phyloP scores from a whole-genome alignment of 64 coral and sea anemone species.

The Pachyseris speciosa region DNA sequence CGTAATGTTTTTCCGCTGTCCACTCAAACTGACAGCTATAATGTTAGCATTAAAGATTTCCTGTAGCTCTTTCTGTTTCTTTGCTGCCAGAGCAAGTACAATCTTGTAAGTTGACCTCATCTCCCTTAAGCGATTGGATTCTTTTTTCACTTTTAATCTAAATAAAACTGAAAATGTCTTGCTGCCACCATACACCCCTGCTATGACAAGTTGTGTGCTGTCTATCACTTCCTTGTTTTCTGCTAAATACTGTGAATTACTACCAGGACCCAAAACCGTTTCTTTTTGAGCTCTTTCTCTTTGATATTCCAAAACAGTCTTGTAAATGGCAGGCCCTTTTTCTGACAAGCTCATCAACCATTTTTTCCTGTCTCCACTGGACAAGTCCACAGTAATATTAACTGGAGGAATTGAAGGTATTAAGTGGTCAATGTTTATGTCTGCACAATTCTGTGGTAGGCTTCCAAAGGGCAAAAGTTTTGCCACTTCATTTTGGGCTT shows the following conservation, averaged over 20 bases:
- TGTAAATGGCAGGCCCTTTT: conserved; percentile 65
- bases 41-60: conserved; percentile 30
- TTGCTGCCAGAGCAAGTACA: conserved; percentile 1
- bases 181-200: neutral
- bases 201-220: conserved; percentile 5
- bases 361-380: neutral
- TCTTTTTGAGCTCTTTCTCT: neutral
- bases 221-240: neutral
- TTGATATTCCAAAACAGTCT: conserved; percentile 42
- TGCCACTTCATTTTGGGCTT: conserved; percentile 26
- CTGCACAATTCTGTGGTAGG: conserved; percentile 21
- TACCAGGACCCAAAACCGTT: neutral
- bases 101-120: conserved; percentile 27
- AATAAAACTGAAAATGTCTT: conserved; percentile 52
- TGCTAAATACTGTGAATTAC: neutral
- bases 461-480: conserved; percentile 48
- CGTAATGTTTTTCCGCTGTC: neutral
- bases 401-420: conserved; percentile 37
- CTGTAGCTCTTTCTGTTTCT: neutral
- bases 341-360: conserved; percentile 66
- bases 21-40: neutral
- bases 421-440: neutral
- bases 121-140: conserved; percentile 16
- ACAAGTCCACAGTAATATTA: conserved; percentile 75
- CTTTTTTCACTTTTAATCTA: conserved; percentile 67